These are phyloP conservation scores for Lapara coniferarum DNA, from an alignment of 2,888 invertebrate genomes.

Conservation along the genomic window DNA sequence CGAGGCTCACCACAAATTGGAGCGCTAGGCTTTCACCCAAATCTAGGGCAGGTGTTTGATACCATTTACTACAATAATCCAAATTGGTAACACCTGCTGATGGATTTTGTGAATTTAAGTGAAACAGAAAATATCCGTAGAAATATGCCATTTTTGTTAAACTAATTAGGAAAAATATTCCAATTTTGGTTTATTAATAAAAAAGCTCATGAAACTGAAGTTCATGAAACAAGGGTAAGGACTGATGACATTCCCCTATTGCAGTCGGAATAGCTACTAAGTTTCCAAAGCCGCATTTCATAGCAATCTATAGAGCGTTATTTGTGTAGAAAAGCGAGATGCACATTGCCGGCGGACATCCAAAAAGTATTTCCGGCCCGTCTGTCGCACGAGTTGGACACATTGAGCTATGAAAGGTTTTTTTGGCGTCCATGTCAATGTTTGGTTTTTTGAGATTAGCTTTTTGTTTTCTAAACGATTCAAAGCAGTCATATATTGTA, in stretches of 20 bases:
- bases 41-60: background rate
- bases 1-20: constrained; percentile 33
- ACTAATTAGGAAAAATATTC: too few relatives aligned
- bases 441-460: background rate
- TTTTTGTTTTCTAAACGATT: background rate
- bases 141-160: too few relatives aligned
- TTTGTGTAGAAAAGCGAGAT: constrained; percentile 49
- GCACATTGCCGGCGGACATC: constrained; percentile 64
- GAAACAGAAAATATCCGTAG: too few relatives aligned
- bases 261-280: constrained; percentile 7
- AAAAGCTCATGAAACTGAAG: too few relatives aligned
- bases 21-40: constrained; percentile 30
- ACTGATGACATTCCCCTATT: background rate
- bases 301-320: constrained; percentile 42
- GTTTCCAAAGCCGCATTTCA: constrained; percentile 10
- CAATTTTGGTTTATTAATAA: too few relatives aligned
- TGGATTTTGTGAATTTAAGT: background rate
- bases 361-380: constrained; percentile 67
- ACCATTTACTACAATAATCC: background rate
- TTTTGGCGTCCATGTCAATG: background rate
- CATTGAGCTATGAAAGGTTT: constrained; percentile 45
- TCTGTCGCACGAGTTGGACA: constrained; percentile 48
- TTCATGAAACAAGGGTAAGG: too few relatives aligned
- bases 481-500: background rate
- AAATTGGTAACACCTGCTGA: background rate